Base-by-base conservation (phyloP, 2,888 invertebrate genomes). In the Meiosimyza decipiens region DNA sequence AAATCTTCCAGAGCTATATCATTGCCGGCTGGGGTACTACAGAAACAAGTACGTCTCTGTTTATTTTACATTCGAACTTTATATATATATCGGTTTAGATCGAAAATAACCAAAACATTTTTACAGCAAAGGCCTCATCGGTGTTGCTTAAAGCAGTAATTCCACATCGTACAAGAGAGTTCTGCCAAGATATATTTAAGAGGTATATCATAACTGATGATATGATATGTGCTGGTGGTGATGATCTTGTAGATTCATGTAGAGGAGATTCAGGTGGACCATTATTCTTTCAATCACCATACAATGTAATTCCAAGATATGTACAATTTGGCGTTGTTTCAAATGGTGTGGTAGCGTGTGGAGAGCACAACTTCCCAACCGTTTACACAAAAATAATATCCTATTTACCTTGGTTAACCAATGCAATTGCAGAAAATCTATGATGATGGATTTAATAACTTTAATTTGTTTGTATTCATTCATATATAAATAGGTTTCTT, bases 321-420 rank as follows among this genome's bases (percentile, higher is more conserved):
- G 75, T 85, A 3, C 86, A 86, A 73, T 85, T 81, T 64, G 93
- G 92, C 6, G 83, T 92, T 0, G 92, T 92, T 0, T 91, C 92
- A 0, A 90, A 90, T 76, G 92, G 92, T 0, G 89, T 90, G 0
- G 82, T 84, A 0, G 81, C 87, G 1, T 92, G 92, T 78, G 85
- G 84, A 13, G 89, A 89, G 0, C 83, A 70, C 22, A 84, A 77
- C 9, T 80, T 77, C 71, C 91, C 91, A 0, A 91, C 89, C 1
- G 88, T 91, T 6, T 91, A 90, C 79, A 84, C 90, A 0, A 89
- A 88, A 1, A 87, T 90, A 0, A 74, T 88, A 0, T 80, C 87
- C 71, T 90, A 89, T 79, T 79, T 91, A 5, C 87, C 87, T 54
- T 91, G 91, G 91, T 90, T 91, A 70, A 83, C 85, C 9, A 81